Conservation (phyloP, 1,140 invertebrate genomes). For the Heliconius hewitsoni region DNA sequence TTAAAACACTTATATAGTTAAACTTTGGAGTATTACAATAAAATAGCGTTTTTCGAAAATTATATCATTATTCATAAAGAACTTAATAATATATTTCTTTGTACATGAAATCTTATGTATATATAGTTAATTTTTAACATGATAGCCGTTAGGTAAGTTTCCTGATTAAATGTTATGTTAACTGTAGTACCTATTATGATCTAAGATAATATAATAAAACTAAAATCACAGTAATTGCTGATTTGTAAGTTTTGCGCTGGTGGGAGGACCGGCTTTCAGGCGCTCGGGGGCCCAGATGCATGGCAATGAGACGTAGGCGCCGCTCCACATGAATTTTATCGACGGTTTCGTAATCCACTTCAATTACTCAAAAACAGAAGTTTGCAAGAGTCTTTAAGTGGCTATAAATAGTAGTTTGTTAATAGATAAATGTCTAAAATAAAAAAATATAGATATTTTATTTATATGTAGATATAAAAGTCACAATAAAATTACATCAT, state of each 20-base stretch:
- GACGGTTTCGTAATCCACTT: conserved; percentile 52
- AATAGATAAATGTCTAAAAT: conserved; percentile 10
- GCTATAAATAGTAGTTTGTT: conserved; percentile 19
- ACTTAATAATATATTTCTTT: not conserved
- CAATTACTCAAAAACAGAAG: conserved; percentile 31
- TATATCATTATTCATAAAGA: no score
- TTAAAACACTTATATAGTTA: not conserved
- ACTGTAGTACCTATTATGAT: not conserved
- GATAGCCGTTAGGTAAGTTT: not conserved
- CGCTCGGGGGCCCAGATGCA: conserved; percentile 53
- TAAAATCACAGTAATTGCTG: conserved; percentile 21
- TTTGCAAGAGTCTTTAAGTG: conserved; percentile 14
- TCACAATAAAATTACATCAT: not conserved
- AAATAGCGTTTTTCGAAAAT: no score
- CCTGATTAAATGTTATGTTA: not conserved
- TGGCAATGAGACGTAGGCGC: conserved; percentile 58
- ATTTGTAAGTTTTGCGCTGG: conserved; percentile 25
- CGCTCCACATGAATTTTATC: conserved; percentile 56
- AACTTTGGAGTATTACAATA: not conserved
- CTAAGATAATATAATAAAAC: not conserved
- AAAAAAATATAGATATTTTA: not conserved
- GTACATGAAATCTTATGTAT: not conserved
- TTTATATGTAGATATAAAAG: not conserved
- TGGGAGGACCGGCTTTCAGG: conserved; percentile 53
- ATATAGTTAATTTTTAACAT: not conserved